Base-by-base conservation (phyloP, 2,888 invertebrate species). In the Eupithecia inturbata region DNA sequence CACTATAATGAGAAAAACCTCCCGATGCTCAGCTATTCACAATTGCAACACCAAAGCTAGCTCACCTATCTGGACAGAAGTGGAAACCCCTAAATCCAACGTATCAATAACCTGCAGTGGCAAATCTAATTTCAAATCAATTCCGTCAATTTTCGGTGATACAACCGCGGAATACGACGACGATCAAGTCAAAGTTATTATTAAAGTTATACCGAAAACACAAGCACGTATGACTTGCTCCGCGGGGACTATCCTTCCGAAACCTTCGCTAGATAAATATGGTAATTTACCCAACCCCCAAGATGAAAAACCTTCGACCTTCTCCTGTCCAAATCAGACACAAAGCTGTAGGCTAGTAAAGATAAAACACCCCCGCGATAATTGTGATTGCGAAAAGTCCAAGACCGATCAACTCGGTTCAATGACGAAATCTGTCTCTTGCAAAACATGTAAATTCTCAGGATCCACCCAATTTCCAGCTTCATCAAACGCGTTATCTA, bases 61-160 rank as follows among this genome's bases (percentile, higher is more conserved):
- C 14, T 57, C 57, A 14, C 22, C 57, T 57, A 26, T 57, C 57
- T 57, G 57, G 57, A 57, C n/a, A 57, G 57, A 57, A 57, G 57
- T 26, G 57, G 12, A 57, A 57, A 57, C 57, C 1, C 57, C 57
- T 57, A 57, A 57, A 57, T 57, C 22, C 26, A 26, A 57, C 12
- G 26, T 14, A 57, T 57, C 57, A 57, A 57, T 57, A 12, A 53
- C 22, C 26, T 26, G 26, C 22, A 26, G 5, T 26, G 12, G 26
- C 1, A 57, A 57, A 26, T 57, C 57, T 12, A 26, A 12, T 26
- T 4, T 14, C 57, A 57, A 22, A 57, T 57, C 57, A 57, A 57
- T 26, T 14, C 22, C 10, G 26, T 57, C 57, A 4, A 53, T 53
- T 22, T 53, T 53, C 53, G 53, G 12, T 53, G 57, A 26, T 22